Percentiles rank a stretch among this genome's conserved stretches.
Conservation (phyloP, 2,888 invertebrate genomes). For the Campoplex nolae region DNA sequence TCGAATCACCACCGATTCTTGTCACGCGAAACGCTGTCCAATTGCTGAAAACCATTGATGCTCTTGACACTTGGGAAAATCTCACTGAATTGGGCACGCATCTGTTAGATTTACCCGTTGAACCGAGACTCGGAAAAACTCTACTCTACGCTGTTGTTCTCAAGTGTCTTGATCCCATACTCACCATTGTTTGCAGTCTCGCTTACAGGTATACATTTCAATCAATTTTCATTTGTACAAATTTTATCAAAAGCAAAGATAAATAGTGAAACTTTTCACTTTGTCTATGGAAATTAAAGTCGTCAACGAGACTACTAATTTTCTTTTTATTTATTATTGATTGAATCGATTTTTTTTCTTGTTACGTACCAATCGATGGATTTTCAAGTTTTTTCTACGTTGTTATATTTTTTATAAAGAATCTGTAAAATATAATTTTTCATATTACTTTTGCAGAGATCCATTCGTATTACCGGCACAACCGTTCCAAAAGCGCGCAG, state of each 20-base stretch:
- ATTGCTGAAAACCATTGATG: constrained; percentile 92
- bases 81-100: constrained; percentile 95
- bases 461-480: constrained; percentile 92
- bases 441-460: constrained; percentile 85
- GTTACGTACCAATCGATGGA: too few species aligned
- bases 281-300: not conserved
- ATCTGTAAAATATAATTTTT: not conserved
- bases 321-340: too few species aligned
- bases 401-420: not conserved
- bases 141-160: constrained; percentile 95
- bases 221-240: not conserved
- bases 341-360: too few species aligned
- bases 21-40: constrained; percentile 92
- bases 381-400: too few species aligned
- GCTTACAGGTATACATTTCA: constrained; percentile 88
- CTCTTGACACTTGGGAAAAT: constrained; percentile 93
- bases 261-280: not conserved
- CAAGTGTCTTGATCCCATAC: constrained; percentile 96
- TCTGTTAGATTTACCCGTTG: constrained; percentile 95
- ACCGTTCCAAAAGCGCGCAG: constrained; percentile 88
- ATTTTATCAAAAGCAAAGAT: not conserved
- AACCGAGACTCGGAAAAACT: constrained; percentile 97
- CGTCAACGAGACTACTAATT: too few species aligned
- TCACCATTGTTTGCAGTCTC: constrained; percentile 95
- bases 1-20: constrained; percentile 93